These are phyloP conservation scores for Mactra quadrangularis DNA, from an alignment of 1,140 invertebrate genomes.

Conservation along the genomic window DNA sequence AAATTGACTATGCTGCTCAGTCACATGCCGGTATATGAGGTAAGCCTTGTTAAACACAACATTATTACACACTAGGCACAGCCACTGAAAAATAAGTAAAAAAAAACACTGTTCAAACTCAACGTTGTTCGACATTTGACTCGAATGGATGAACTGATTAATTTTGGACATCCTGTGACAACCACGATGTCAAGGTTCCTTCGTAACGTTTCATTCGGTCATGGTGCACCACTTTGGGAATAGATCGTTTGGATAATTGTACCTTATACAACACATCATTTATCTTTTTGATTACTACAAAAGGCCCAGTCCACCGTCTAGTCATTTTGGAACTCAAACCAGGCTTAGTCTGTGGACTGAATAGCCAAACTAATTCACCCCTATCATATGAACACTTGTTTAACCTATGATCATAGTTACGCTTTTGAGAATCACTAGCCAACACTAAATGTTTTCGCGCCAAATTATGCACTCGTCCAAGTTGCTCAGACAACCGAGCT, in stretches of 20 bases:
- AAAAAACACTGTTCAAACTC: too few relatives aligned
- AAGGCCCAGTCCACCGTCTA: not conserved
- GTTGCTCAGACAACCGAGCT: too few relatives aligned
- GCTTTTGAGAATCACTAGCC: constrained; percentile 6
- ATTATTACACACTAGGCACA: not conserved
- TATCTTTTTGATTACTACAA: not conserved
- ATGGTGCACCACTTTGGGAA: not conserved
- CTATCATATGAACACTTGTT: not conserved
- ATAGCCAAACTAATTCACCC: constrained; percentile 4
- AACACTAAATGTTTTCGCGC: not conserved
- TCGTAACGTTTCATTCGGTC: constrained; percentile 1
- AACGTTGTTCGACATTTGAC: too few relatives aligned
- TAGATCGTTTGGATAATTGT: not conserved
- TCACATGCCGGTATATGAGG: not conserved
- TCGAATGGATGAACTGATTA: too few relatives aligned
- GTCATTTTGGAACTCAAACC: not conserved
- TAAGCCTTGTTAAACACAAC: not conserved
- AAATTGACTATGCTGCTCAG: not conserved
- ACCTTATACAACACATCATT: constrained; percentile 6
- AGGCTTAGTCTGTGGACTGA: not conserved
- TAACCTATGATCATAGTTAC: constrained; percentile 1
- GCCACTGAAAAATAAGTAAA: not conserved
- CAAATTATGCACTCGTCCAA: not conserved
- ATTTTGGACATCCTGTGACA: too few relatives aligned
- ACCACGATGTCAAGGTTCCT: too few relatives aligned